phyloP scores from a whole-genome alignment of 2,113 vertebrate genomes.

The Mustela lutreola region DNA sequence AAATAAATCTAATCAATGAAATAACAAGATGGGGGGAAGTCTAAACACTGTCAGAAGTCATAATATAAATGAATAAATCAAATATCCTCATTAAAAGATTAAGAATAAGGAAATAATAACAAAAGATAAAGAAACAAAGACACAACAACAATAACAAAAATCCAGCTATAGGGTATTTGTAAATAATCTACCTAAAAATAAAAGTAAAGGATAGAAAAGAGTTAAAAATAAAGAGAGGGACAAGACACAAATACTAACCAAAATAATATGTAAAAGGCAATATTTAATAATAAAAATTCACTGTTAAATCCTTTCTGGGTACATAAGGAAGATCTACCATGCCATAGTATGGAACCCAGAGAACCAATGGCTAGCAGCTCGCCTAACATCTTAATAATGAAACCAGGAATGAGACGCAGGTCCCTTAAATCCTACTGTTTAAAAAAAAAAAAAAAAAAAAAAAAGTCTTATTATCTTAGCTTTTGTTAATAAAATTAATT shows the following conservation, averaged over 20 bases:
- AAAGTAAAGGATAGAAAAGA: not conserved
- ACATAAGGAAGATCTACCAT: not conserved
- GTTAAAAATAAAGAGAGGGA: not conserved
- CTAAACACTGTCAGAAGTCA: not conserved
- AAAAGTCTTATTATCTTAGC: not conserved
- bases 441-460: too few species aligned
- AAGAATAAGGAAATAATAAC: not conserved
- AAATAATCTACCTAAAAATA: not conserved
- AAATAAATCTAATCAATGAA: not conserved
- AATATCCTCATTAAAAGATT: not conserved
- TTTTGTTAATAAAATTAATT: not conserved
- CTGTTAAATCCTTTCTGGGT: not conserved
- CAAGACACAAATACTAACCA: not conserved
- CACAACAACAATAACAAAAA: not conserved
- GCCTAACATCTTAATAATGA: not conserved
- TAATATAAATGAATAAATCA: not conserved
- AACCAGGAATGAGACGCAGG: not conserved
- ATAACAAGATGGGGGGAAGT: not conserved
- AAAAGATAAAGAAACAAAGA: not conserved
- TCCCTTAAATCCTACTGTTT: not conserved
- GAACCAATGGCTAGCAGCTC: not conserved
- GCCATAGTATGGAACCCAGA: not conserved
- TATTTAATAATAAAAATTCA: not conserved
- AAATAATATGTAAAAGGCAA: not conserved
- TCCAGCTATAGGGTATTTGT: not conserved